A percentile compares a stretch with the other conserved stretches of the same genome.
phyloP scores from a whole-genome alignment of 2,113 vertebrate species.

The Chionomys nivalis region DNA sequence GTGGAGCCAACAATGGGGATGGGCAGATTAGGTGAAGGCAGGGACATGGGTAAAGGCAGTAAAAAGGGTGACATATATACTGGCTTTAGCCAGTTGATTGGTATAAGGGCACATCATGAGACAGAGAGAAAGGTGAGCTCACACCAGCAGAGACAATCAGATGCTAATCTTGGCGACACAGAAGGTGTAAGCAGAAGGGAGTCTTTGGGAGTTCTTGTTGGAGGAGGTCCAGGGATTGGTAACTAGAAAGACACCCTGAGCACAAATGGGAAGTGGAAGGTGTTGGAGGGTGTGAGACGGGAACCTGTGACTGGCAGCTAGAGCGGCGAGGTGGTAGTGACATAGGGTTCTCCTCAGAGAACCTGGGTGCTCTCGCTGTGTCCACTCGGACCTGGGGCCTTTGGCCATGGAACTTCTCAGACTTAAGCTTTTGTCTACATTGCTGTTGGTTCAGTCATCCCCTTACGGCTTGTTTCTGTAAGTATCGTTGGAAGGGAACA shows the following conservation, averaged over 20 bases:
- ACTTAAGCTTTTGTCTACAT: no score
- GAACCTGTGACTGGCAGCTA: background rate
- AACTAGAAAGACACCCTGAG: background rate
- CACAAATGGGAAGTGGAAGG: background rate
- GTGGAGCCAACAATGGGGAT: background rate
- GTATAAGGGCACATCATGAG: background rate
- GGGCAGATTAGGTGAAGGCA: background rate
- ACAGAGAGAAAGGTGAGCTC: background rate
- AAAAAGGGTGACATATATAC: background rate
- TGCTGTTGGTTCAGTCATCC: no score
- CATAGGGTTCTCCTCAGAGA: background rate
- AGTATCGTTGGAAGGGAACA: no score
- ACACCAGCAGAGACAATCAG: background rate
- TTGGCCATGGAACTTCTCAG: background rate
- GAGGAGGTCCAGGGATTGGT: background rate
- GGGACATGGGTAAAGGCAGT: background rate
- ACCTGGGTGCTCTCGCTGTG: background rate
- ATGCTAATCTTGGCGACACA: background rate
- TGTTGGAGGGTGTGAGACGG: background rate
- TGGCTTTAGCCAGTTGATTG: background rate
- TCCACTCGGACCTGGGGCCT: background rate
- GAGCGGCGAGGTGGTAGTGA: background rate
- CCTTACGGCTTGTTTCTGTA: no score
- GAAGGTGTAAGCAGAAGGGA: background rate
- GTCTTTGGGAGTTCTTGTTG: background rate